Evolutionary conservation across 1,140 invertebrate genomes (phyloP).

Genomic region (Calliphora vicina): DNA sequence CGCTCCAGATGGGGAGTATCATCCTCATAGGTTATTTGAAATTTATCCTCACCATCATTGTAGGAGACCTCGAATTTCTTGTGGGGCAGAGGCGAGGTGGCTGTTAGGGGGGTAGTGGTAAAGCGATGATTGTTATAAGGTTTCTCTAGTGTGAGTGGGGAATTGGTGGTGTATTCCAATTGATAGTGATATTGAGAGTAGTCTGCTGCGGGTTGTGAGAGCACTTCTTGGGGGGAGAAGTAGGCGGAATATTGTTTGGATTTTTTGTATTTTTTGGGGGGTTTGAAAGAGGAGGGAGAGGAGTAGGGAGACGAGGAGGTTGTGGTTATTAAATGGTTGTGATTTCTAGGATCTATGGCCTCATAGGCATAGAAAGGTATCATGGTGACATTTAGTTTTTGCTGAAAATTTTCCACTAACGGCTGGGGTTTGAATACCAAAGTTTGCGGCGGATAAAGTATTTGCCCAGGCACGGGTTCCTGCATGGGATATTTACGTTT

Average conservation of each 20-base stretch:
- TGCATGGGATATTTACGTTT: conserved; percentile 54
- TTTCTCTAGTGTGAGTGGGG: background rate
- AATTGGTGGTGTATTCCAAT: conserved; percentile 6
- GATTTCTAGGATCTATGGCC: conserved; percentile 43
- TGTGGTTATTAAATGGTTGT: background rate
- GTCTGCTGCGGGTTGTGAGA: conserved; percentile 45
- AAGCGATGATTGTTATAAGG: conserved; percentile 29
- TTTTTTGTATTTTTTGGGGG: conserved; percentile 47
- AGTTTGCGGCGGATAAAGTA: conserved; percentile 52
- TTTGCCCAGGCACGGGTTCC: conserved; percentile 56
- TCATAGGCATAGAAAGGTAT: conserved; percentile 60
- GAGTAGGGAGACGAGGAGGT: background rate
- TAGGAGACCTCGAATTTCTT: conserved; percentile 34
- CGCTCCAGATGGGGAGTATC: conserved; percentile 45
- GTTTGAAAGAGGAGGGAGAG: conserved; percentile 28
- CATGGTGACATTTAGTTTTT: conserved; percentile 50
- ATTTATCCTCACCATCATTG: conserved; percentile 32
- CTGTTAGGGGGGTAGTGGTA: background rate
- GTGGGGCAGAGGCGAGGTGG: conserved; percentile 3
- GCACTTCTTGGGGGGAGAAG: conserved; percentile 53
- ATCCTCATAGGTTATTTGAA: conserved; percentile 49
- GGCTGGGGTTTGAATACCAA: conserved; percentile 58
- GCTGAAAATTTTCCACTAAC: conserved; percentile 50
- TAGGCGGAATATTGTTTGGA: conserved; percentile 53
- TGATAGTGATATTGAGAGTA: background rate